Evolutionary conservation across 2,113 vertebrate species (phyloP), one percentile per base, ranked within the genome.

Genomic region (Odontophorus gujanensis): DNA sequence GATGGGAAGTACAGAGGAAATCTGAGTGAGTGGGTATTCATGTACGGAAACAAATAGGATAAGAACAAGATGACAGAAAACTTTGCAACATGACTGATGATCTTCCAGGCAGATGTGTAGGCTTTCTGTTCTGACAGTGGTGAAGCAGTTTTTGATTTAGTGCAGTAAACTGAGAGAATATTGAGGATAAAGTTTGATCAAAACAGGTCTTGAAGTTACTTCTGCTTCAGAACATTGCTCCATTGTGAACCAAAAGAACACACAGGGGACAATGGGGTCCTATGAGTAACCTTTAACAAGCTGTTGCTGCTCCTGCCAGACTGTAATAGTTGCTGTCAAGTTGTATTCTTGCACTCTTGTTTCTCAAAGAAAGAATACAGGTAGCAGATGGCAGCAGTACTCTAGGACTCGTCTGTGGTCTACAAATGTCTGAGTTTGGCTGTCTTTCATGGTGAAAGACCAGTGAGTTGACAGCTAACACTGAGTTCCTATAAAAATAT

Each of bases 341-440:
- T 24, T 45, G 48, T 21, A 47, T 72, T 17, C 55, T 9, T 12
- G 20, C 48, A 13, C n/a, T 81, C 11, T 62, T 26, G 7, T 15
- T 80, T 85, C 30, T 50, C 58, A 34, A 45, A 48, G 30, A 4
- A 65, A 21, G 75, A 58, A 66, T 26, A 28, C 40, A 68, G 17
- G 38, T 45, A 59, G 24, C 24, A 25, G 36, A n/a, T 40, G 51
- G 36, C 25, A 81, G 25, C 22, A 51, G 25, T 2, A 9, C 7
- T 10, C 4, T 36, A 0, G 0, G 12, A 2, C 6, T 32, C n/a
- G 10, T 15, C 9, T 0, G 0, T n/a, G 13, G 4, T 38, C 24
- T 81, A n/a, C 24, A 65, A 36, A 36, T 15, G 9, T 50, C 40
- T 66, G 36, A 38, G 7, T 36, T 73, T 55, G 43, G 28, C 7